Base-by-base conservation (phyloP, 2,113 vertebrate species). In the Caranx ignobilis region DNA sequence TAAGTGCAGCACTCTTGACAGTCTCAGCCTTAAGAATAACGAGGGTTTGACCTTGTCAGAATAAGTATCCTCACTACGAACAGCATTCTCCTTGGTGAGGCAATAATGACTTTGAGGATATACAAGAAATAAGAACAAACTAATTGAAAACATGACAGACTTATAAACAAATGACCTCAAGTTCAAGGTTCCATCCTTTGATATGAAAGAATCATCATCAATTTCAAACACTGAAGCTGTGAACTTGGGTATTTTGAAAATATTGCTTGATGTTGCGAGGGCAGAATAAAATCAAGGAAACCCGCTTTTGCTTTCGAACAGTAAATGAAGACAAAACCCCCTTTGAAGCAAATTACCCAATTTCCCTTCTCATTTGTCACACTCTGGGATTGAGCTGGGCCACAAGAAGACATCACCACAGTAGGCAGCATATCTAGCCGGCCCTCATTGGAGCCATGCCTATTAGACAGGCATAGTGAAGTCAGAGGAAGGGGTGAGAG, bases 361-460 rank as follows among this genome's bases (percentile, higher is more conserved):
- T 87, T 89, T 84, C 72, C 79, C 83, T 84, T 84, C 71, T 79
- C 74, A 84, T 91, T 89, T 85, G 81, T 90, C 83, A 88, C 75
- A 87, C 77, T 73, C 54, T 67, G 45, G 56, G 73, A 79, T 69
- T 45, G 66, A 83, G 81, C 66, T 43, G 21, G 64, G 74, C 43
- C 19, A 41, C 75, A 84, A 82, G 82, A 75, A 80, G 71, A 72
- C 77, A 67, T 79, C 71, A 62, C 65, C 73, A 76, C 19, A 55
- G 63, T 35, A 10, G 61, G 75, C 63, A 55, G 76, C 57, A 32
- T 35, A 60, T 82, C 50, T 70, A 67, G 26, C 62, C 26, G 68
- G 67, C 67, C 32, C 73, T 83, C 63, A 82, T 63, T 82, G 60
- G 61, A 76, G 69, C 66, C 16, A 32, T 8, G 81, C 76, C 75